Base-by-base conservation (phyloP, 2,888 invertebrate genomes). In the Euzophera pinguis region DNA sequence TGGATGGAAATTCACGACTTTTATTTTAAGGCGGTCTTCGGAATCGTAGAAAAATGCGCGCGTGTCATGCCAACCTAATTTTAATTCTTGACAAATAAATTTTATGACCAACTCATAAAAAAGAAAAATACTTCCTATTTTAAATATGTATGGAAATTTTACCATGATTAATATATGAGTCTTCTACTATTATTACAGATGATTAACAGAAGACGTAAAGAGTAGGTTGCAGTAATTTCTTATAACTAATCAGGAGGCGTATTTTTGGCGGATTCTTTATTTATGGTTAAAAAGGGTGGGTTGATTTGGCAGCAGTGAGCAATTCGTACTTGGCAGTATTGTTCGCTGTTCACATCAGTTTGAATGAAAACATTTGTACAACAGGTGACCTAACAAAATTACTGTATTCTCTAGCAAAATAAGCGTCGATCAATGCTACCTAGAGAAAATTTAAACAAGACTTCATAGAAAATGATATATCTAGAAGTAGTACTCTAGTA, bases 1-100 rank as follows among this genome's bases (percentile, higher is more conserved):
- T 75, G 81, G 81, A 77, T 84, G 79, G 73, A 81, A 81, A 85
- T 82, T 75, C 73, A 79, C 71, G 58, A 75, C 69, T 78, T 78
- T 83, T 80, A 81, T 78, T 78, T 74, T 71, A 73, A 69, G 70
- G 67, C 61, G 69, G 65, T 68, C 71, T 65, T 69, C 66, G 63
- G 69, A 73, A 67, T 62, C 62, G 61, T 61, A 61, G 69, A 70
- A 73, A 75, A 72, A 69, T 67, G 73, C 78, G 72, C 41, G 45
- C 39, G 41, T 35, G 43, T 76, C 73, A 75, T 67, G 70, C 67
- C 70, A 43, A 42, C 50, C 32, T 50, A 50, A 51, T 74, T 72
- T 75, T 75, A 22, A 73, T 71, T 65, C 68, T 69, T 65, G 70
- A 76, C 75, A 75, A 74, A 73, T 67, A 69, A 2, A n/a, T n/a